These are phyloP conservation scores for Pristionchus entomophagus DNA, from an alignment of 2,888 invertebrate genomes.

Conservation along the genomic window DNA sequence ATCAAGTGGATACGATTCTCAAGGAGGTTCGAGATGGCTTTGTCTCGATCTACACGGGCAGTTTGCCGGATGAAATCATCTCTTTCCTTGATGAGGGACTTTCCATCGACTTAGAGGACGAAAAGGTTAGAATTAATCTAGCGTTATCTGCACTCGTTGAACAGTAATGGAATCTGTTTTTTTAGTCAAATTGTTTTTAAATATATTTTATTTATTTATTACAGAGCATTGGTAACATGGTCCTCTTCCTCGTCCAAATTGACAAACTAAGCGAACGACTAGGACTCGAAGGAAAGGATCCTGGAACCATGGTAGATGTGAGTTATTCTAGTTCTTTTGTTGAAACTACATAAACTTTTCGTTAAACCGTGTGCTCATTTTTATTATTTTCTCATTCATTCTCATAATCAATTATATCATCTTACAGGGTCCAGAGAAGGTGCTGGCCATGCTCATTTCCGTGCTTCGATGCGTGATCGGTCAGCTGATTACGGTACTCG, in stretches of 20 bases:
- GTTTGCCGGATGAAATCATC: neutral
- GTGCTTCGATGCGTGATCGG: slow-evolving; percentile 4
- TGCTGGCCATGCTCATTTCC: neutral
- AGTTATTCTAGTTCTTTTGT: neutral
- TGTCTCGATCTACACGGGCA: neutral
- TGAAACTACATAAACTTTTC: too few species aligned
- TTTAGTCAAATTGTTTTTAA: too few species aligned
- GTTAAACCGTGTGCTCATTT: too few species aligned
- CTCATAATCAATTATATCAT: neutral
- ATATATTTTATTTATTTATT: neutral
- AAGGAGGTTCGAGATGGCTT: neutral
- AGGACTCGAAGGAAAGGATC: neutral
- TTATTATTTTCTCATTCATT: neutral
- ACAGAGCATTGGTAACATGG: neutral
- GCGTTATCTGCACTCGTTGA: too few species aligned
- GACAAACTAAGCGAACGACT: neutral
- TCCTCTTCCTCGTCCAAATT: neutral
- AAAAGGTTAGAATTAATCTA: neutral
- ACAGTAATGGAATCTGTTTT: too few species aligned
- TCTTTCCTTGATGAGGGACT: neutral
- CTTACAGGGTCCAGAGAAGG: neutral
- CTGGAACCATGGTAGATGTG: neutral
- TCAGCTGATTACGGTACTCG: neutral
- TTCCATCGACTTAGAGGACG: neutral
- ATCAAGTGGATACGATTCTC: neutral